Base-by-base conservation (phyloP, 1,140 invertebrate genomes). In the Platyura marginata region DNA sequence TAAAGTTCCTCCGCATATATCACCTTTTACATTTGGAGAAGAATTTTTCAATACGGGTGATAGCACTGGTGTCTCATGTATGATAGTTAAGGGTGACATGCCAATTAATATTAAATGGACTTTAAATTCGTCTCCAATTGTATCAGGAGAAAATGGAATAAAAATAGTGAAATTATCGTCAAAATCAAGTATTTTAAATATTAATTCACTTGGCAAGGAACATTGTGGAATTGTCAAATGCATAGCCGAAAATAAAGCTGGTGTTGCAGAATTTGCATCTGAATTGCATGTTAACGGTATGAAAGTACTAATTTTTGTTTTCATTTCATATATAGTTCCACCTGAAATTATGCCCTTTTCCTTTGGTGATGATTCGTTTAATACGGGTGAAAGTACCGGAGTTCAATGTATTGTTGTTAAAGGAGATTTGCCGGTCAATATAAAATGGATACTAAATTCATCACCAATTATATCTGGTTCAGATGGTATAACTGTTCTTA, bases 311-410 rank as follows among this genome's bases (percentile, higher is more conserved):
- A 8, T 29, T 29, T 29, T 13, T 29, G 25, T 29, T 29, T 29
- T 29, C 25, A 29, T 29, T 29, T 29, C 13, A 13, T n/a, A n/a
- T n/a, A 22, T 6, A 64, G 61, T 63, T 48, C 66, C 56, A 21
- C 63, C 55, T 35, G 64, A 51, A 47, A 66, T 61, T 47, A 62
- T 71, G 40, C 72, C 74, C 34, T 76, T 77, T 49, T 66, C 63
- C 41, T 82, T 83, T 54, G 79, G 77, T 48, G 75, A 81, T 43
- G 72, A 71, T 52, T 71, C 74, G 21, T 66, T 76, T 22, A 76
- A 78, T 59, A 75, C 77, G 52, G 83, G 82, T 33, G 79, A 85
- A 63, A 78, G 81, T 53, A 69, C 74, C 36, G 75, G 74, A 22
- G 68, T 80, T 4, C 73, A 75, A 47, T 81, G 79, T 56, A 71